Base-by-base conservation (phyloP, 2,113 vertebrate genomes). In the Caracal caracal region DNA sequence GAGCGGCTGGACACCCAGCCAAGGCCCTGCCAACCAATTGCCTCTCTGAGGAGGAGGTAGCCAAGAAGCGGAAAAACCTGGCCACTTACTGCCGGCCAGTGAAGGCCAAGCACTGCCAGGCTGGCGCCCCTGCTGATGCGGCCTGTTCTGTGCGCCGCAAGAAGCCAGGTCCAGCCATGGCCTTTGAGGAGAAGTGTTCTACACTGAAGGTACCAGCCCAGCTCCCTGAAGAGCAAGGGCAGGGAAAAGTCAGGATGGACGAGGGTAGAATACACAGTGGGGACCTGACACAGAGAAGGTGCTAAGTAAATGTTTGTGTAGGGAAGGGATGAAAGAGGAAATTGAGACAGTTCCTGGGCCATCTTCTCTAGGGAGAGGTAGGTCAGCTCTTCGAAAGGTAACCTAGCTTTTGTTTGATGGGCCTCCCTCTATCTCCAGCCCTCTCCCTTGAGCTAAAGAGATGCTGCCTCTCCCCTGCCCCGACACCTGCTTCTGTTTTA, bases 111-210 rank as follows among this genome's bases (percentile, higher is more conserved):
- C 97, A 96, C 84, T 95, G 98, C 76, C 97, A 95, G 53, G 47
- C 97, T 0, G 66, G 88, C 11, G 40, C 89, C 35, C 88, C 97
- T 35, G 71, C 97, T 5, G 98, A 98, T 28, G 35, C 65, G 24
- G 96, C 97, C 35, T 95, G 97, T 82, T 93, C 98, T n/a, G 17
- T 98, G 81, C 97, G 98, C 79, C 98, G 98, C 98, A 99, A 98
- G 98, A 99, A 94, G 97, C 98, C 92, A 40, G 98, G 96, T 81
- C 99, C 98, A 30, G 98, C 81, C 96, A 98, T 93, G 99, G 99
- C 88, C 91, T 99, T 99, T 97, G 99, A 99, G 98, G 99, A 99
- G 98, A 99, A 99, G 98, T 98, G 99, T 98, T 99, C 98, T 90
- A 97, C 98, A 96, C 99, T 99, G 98, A 99, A 99, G 99, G 99